Evolutionary conservation across 1,140 invertebrate species (phyloP), one percentile per base, ranked within the genome.

Genomic region (Apis laboriosa): DNA sequence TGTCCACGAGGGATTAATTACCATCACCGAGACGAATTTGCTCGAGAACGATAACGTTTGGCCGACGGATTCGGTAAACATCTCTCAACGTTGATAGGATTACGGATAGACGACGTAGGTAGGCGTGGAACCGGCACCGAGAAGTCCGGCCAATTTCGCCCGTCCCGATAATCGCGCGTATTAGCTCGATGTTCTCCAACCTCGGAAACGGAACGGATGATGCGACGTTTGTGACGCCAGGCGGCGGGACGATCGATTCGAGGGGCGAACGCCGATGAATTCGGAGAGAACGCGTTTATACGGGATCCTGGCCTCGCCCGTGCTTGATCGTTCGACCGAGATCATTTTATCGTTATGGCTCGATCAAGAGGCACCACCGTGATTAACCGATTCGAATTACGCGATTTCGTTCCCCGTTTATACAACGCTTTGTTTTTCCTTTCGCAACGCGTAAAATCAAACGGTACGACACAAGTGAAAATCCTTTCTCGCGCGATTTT

Each of bases 141-240:
- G 80, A 84, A 86, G 80, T 80, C 66, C 61, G 19, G 53, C 72
- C 80, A 88, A 88, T 88, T 73, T 78, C 75, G 58, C 5, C 34
- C 34, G 34, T 51, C 70, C 24, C 75, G 85, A 90, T 86, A 87
- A 90, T 91, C 82, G 79, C 80, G 79, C 87, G 89, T 75, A 87
- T 90, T 90, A 90, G 79, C 79, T 75, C 51, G 70, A 79, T 68
- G 76, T 80, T 75, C 88, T 84, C 78, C 77, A 87, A 84, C 58
- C 83, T 78, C 64, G 82, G 67, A 79, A 83, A 79, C 74, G 74
- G 77, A 80, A 83, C 86, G 75, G 34, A 80, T 60, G 64, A 88
- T 84, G 76, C 77, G 63, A 60, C 66, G 15, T 2, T 55, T 0
- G 68, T 15, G 15, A 21, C 28, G 43, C 19, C 9, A 13, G 13